Evolutionary conservation across 2,888 invertebrate genomes (phyloP).

Genomic region (Mythimna impura): DNA sequence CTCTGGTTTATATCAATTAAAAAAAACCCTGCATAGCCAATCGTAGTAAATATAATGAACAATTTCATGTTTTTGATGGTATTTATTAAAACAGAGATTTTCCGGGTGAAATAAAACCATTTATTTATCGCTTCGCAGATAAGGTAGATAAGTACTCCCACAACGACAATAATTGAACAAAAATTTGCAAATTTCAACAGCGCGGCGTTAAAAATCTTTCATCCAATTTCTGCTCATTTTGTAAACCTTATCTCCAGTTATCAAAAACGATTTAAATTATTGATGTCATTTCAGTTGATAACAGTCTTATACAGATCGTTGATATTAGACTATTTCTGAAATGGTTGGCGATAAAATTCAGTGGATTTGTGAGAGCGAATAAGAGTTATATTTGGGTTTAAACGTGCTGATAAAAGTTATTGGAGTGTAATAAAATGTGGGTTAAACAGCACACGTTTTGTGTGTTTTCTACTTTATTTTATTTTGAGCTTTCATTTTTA

Average conservation of each 20-base stretch:
- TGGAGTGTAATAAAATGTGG: slow-evolving; percentile 35
- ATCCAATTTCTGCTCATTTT: slow-evolving; percentile 20
- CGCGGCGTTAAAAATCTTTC: slow-evolving; percentile 16
- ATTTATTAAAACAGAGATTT: background rate
- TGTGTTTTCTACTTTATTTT: slow-evolving; percentile 32
- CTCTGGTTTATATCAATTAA: too few species aligned
- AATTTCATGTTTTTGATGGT: too few species aligned
- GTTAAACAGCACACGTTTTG: slow-evolving; percentile 11
- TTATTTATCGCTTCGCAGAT: background rate
- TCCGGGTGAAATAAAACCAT: background rate
- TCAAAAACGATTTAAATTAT: slow-evolving; percentile 41
- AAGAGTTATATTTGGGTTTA: slow-evolving; percentile 34
- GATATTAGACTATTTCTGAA: slow-evolving; percentile 9
- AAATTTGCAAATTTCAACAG: slow-evolving; percentile 5
- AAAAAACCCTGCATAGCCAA: too few species aligned
- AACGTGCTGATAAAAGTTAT: slow-evolving; percentile 41
- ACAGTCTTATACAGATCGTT: slow-evolving; percentile 12
- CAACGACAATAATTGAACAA: background rate
- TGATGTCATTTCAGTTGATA: slow-evolving; percentile 26
- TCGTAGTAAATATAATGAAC: too few species aligned
- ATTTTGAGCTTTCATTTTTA: slow-evolving; percentile 20
- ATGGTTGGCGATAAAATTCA: slow-evolving; percentile 17
- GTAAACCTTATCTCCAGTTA: slow-evolving; percentile 27
- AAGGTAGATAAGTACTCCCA: slow-evolving; percentile 16
- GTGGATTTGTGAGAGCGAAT: slow-evolving; percentile 15